Evolutionary conservation across 2,888 invertebrate species (phyloP).

Genomic region (Trachelus iudaicus): DNA sequence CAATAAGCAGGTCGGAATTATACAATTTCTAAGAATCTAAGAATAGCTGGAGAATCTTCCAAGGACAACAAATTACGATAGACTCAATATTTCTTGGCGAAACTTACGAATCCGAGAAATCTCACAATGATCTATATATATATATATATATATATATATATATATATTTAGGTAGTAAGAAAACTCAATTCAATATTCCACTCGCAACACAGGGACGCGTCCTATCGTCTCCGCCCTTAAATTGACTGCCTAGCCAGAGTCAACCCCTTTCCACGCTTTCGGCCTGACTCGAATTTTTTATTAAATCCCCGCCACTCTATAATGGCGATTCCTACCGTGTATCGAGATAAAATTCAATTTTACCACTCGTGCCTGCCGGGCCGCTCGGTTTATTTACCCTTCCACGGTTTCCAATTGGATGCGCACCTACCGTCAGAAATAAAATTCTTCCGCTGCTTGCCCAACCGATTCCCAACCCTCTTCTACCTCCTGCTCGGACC

Average conservation of each 20-base stretch:
- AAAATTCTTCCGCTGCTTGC: constrained; percentile 39
- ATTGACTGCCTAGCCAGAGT: constrained; percentile 25
- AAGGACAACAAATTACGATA: background rate
- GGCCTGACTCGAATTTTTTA: constrained; percentile 54
- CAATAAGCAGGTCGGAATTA: background rate
- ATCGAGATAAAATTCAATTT: constrained; percentile 55
- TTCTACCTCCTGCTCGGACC: background rate
- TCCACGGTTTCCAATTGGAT: constrained; percentile 43
- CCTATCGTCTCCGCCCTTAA: constrained; percentile 26
- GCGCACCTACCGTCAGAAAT: constrained; percentile 38
- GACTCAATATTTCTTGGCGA: background rate
- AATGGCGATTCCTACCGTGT: constrained; percentile 43
- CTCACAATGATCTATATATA: background rate
- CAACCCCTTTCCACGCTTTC: constrained; percentile 17
- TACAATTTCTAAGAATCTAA: background rate
- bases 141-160: background rate
- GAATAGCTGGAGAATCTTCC: background rate
- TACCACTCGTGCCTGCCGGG: constrained; percentile 28
- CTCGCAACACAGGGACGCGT: constrained; percentile 39
- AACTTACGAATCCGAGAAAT: background rate
- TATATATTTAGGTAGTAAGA: background rate
- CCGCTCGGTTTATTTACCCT: constrained; percentile 43
- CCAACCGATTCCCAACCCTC: background rate
- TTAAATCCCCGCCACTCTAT: constrained; percentile 42
- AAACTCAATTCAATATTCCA: constrained; percentile 49